Percentiles rank a stretch among this genome's conserved stretches.
These are phyloP conservation scores for Sisor rabdophorus DNA, from an alignment of 2,113 vertebrate genomes.

Conservation along the genomic window DNA sequence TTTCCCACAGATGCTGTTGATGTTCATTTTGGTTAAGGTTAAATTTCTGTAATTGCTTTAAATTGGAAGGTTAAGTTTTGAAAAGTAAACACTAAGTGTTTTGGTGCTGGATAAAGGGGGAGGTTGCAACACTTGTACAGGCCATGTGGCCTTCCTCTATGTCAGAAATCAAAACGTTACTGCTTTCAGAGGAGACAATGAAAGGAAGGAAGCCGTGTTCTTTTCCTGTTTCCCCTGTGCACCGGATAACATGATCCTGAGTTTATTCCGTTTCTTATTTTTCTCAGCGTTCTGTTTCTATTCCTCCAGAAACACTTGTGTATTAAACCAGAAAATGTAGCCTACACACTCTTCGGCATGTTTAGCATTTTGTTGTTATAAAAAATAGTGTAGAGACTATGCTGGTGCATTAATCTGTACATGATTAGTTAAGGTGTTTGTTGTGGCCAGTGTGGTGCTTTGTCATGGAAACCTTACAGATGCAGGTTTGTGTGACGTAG, in stretches of 20 bases:
- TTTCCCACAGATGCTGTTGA: neutral
- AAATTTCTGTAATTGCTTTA: neutral
- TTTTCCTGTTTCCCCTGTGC: slow-evolving; percentile 54
- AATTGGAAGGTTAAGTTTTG: neutral
- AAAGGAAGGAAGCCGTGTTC: slow-evolving; percentile 68
- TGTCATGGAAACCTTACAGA: slow-evolving; percentile 22
- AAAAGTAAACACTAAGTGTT: neutral
- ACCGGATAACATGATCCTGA: slow-evolving; percentile 57
- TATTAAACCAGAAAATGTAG: slow-evolving; percentile 38
- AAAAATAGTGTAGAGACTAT: neutral
- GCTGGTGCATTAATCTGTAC: neutral
- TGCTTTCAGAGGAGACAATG: slow-evolving; percentile 67
- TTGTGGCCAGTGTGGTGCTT: slow-evolving; percentile 1
- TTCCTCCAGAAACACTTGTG: slow-evolving; percentile 28
- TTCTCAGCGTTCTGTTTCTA: slow-evolving; percentile 4
- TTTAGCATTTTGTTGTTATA: neutral
- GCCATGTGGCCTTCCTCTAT: slow-evolving; percentile 40
- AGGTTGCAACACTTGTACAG: slow-evolving; percentile 10
- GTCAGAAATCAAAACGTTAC: slow-evolving; percentile 21
- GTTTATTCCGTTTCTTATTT: slow-evolving; percentile 45
- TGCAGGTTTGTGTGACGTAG: neutral
- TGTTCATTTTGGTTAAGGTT: neutral
- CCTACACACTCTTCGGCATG: neutral
- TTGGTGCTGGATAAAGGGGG: slow-evolving; percentile 1
- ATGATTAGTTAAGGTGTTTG: neutral